Conservation (phyloP, 2,797 vertebrate genomes). For the Myotis daubentonii region DNA sequence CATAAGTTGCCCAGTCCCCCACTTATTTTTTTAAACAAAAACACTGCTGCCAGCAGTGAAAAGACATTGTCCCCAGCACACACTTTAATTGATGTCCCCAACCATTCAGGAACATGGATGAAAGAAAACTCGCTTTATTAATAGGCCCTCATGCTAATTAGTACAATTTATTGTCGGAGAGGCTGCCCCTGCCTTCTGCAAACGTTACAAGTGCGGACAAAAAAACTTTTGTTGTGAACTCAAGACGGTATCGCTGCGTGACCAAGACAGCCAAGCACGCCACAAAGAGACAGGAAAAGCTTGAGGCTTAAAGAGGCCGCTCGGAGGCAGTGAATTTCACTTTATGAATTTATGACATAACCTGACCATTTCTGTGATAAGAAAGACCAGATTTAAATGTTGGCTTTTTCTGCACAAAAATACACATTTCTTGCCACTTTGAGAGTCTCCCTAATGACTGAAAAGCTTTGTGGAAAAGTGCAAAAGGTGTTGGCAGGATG, state of each 20-base stretch:
- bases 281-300: neutral
- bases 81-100: slow-evolving; percentile 84
- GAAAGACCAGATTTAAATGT: neutral
- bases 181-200: slow-evolving; percentile 59
- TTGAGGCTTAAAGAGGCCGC: neutral
- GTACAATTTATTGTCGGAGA: slow-evolving; percentile 59
- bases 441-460: slow-evolving; percentile 78
- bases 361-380: neutral
- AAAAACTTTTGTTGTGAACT: slow-evolving; percentile 50
- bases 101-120: slow-evolving; percentile 81
- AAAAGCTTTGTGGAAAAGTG: slow-evolving; percentile 75
- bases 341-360: neutral
- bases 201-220: slow-evolving; percentile 7
- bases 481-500: neutral
- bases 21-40: slow-evolving; percentile 37
- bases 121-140: slow-evolving; percentile 84
- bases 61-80: slow-evolving; percentile 76
- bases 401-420: slow-evolving; percentile 49
- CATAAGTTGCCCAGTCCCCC: neutral
- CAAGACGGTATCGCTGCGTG: neutral
- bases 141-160: slow-evolving; percentile 82
- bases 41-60: slow-evolving; percentile 48
- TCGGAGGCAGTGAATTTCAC: neutral
- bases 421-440: slow-evolving; percentile 3
- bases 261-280: neutral